phyloP scores from a whole-genome alignment of 2,113 vertebrate species.

The Vicugna pacos region DNA sequence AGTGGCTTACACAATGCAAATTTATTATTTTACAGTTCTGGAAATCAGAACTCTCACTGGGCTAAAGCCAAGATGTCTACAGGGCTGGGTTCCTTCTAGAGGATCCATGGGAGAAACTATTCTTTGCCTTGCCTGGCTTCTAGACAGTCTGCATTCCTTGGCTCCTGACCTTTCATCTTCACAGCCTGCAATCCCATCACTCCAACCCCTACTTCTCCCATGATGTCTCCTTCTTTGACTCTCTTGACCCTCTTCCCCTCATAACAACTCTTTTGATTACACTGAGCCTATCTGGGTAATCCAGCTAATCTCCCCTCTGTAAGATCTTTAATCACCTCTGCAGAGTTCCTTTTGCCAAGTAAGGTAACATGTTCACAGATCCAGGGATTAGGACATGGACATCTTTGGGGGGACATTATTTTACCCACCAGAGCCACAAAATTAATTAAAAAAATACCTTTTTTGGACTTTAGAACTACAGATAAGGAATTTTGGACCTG shows the following conservation, averaged over 20 bases:
- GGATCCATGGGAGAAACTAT: background rate
- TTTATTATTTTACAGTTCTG: background rate
- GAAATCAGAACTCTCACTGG: background rate
- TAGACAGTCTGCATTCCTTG: background rate
- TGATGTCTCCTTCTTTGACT: background rate
- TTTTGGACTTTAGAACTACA: slow-evolving; percentile 18
- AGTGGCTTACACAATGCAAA: slow-evolving; percentile 5
- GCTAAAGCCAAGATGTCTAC: background rate
- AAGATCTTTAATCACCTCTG: background rate
- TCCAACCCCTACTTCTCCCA: background rate
- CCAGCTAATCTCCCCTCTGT: background rate
- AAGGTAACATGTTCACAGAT: background rate
- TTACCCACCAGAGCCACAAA: background rate
- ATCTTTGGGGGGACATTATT: background rate
- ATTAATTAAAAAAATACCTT: background rate
- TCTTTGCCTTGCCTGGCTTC: background rate
- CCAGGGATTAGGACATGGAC: background rate
- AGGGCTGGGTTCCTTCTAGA: background rate
- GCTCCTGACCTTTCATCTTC: background rate
- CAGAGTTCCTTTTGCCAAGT: background rate
- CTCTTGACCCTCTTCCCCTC: background rate
- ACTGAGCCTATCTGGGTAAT: background rate
- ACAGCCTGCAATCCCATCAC: background rate
- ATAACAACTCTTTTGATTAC: background rate
- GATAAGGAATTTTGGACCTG: background rate